Evolutionary conservation across 2,888 invertebrate species (phyloP).

Genomic region (Eutolmus rufibarbis): DNA sequence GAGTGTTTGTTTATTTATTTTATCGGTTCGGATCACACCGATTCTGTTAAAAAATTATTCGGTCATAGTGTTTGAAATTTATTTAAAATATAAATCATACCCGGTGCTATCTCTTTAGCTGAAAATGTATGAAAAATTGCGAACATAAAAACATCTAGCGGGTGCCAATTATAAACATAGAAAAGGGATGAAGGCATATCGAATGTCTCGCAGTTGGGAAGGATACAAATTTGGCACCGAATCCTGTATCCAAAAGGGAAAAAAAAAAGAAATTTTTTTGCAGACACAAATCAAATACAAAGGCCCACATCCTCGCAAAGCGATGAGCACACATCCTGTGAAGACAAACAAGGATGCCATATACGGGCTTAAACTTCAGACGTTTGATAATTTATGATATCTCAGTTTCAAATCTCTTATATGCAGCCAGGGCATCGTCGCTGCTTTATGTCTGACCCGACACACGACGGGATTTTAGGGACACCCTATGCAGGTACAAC

Average conservation of each 20-base stretch:
- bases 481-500: constrained; percentile 20
- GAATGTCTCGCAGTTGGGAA: neutral
- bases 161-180: constrained; percentile 25
- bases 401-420: constrained; percentile 31
- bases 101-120: neutral
- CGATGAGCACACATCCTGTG: constrained; percentile 7
- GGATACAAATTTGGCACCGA: constrained; percentile 27
- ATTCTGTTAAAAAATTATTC: neutral
- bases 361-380: constrained; percentile 38
- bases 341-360: constrained; percentile 36
- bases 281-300: constrained; percentile 41
- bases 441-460: constrained; percentile 20
- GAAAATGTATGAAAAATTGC: constrained; percentile 23
- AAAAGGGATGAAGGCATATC: neutral
- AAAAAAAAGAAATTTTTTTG: neutral
- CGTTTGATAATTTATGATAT: constrained; percentile 43
- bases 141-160: constrained; percentile 6
- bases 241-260: neutral
- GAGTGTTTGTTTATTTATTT: too few relatives aligned
- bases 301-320: constrained; percentile 27
- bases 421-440: constrained; percentile 6
- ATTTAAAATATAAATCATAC: neutral
- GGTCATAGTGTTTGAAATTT: neutral
- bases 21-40: too few relatives aligned
- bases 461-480: neutral